phyloP scores from a whole-genome alignment of 2,113 vertebrate genomes.

The Gallinago jamesoni region DNA sequence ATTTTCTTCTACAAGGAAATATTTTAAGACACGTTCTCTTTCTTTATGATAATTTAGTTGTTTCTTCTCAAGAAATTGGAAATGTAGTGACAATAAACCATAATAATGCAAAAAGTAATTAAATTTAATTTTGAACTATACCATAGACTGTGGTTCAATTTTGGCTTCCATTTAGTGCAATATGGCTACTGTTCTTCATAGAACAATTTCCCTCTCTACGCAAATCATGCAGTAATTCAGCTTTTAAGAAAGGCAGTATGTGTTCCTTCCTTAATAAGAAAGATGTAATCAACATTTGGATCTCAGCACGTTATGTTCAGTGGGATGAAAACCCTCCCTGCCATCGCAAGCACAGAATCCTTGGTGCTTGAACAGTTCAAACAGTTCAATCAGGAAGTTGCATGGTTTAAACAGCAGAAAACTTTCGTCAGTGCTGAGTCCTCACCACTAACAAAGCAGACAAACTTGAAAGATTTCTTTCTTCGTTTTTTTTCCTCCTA shows the following conservation, averaged over 20 bases:
- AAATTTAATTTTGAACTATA: background rate
- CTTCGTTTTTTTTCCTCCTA: background rate
- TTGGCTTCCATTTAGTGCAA: background rate
- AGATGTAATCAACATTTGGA: background rate
- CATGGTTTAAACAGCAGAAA: background rate
- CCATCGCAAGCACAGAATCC: background rate
- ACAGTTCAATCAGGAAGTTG: background rate
- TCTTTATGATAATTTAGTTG: background rate
- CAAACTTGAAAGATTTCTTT: background rate
- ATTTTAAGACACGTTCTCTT: background rate
- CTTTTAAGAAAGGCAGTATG: background rate
- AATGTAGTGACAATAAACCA: background rate
- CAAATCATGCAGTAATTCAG: background rate
- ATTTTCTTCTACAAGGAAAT: background rate
- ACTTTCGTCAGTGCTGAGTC: background rate
- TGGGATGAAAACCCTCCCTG: background rate
- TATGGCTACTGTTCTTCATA: background rate
- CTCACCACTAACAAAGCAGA: background rate
- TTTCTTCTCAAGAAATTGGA: conserved; percentile 17
- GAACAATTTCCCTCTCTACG: background rate
- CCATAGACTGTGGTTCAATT: background rate
- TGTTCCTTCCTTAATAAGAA: background rate
- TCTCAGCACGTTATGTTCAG: background rate
- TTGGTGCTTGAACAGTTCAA: background rate
- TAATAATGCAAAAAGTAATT: background rate